Conservation (phyloP, 1,140 invertebrate genomes). For the Drosophila quadrilineata region DNA sequence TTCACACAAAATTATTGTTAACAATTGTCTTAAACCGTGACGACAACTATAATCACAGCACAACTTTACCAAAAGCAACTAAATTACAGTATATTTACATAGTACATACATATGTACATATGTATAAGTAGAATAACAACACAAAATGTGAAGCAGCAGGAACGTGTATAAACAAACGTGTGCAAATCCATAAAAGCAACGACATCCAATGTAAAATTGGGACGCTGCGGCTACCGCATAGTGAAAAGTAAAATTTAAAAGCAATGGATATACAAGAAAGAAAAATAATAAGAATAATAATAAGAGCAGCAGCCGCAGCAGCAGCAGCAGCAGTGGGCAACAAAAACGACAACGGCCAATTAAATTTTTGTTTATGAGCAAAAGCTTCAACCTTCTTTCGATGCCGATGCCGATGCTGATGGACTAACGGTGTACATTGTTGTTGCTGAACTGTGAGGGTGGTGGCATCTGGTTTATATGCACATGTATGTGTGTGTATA, state of each 20-base stretch:
- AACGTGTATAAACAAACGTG: constrained; percentile 34
- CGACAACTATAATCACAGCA: too few species aligned
- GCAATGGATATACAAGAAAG: constrained; percentile 9
- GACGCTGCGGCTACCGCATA: constrained; percentile 5
- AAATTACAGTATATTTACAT: too few species aligned
- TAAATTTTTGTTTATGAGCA: constrained; percentile 13
- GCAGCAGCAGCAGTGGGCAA: too few species aligned
- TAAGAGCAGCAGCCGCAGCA: neutral
- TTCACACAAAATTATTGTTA: too few species aligned
- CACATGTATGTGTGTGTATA: neutral
- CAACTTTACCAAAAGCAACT: too few species aligned
- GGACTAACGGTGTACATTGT: constrained; percentile 15
- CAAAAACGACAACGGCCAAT: constrained; percentile 6
- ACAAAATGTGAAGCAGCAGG: neutral
- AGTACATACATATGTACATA: too few species aligned
- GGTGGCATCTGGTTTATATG: constrained; percentile 9
- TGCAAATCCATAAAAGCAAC: constrained; percentile 35
- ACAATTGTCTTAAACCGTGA: too few species aligned
- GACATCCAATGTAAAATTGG: constrained; percentile 19
- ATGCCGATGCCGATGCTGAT: constrained; percentile 15
- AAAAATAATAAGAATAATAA: neutral
- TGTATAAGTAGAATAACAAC: too few species aligned
- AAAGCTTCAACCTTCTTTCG: constrained; percentile 1
- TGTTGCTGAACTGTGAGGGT: constrained; percentile 1
- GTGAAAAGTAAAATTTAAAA: constrained; percentile 14